phyloP scores from a whole-genome alignment of 2,888 invertebrate genomes.

The Pyrrhia umbra region DNA sequence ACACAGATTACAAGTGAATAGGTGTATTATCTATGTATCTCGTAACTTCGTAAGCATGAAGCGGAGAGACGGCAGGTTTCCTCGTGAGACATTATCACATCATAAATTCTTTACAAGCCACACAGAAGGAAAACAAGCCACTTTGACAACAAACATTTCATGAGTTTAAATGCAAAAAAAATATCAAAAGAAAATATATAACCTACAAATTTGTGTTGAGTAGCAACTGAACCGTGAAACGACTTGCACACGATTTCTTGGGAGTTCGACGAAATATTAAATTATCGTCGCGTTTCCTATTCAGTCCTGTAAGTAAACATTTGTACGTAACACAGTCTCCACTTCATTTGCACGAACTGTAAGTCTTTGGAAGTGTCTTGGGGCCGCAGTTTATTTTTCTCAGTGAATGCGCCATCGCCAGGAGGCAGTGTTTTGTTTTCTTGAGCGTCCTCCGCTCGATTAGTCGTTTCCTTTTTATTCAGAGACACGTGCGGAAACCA shows the following conservation, averaged over 20 bases:
- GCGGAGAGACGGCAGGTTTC: slow-evolving; percentile 31
- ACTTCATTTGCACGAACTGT: slow-evolving; percentile 76
- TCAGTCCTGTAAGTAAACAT: slow-evolving; percentile 72
- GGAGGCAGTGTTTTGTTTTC: slow-evolving; percentile 80
- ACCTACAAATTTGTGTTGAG: slow-evolving; percentile 13
- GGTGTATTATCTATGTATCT: slow-evolving; percentile 9
- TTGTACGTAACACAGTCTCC: slow-evolving; percentile 75
- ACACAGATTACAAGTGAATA: neutral
- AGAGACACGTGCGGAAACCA: slow-evolving; percentile 70
- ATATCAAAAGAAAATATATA: slow-evolving; percentile 22
- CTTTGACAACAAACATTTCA: slow-evolving; percentile 26
- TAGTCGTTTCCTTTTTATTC: slow-evolving; percentile 78
- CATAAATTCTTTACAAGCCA: slow-evolving; percentile 49
- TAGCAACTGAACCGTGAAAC: slow-evolving; percentile 33
- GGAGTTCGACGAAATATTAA: slow-evolving; percentile 62
- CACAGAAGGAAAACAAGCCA: slow-evolving; percentile 35
- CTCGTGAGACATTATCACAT: slow-evolving; percentile 41
- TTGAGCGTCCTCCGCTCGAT: slow-evolving; percentile 74
- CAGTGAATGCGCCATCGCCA: slow-evolving; percentile 70
- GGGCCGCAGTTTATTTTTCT: slow-evolving; percentile 79
- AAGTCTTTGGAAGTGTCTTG: slow-evolving; percentile 71
- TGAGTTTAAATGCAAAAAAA: slow-evolving; percentile 27
- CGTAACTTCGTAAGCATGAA: slow-evolving; percentile 34
- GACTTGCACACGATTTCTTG: slow-evolving; percentile 43
- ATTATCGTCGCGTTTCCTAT: slow-evolving; percentile 64